A percentile compares a stretch with the other conserved stretches of the same genome.
phyloP scores from a whole-genome alignment of 2,888 invertebrate species.

The Xylota sylvarum region DNA sequence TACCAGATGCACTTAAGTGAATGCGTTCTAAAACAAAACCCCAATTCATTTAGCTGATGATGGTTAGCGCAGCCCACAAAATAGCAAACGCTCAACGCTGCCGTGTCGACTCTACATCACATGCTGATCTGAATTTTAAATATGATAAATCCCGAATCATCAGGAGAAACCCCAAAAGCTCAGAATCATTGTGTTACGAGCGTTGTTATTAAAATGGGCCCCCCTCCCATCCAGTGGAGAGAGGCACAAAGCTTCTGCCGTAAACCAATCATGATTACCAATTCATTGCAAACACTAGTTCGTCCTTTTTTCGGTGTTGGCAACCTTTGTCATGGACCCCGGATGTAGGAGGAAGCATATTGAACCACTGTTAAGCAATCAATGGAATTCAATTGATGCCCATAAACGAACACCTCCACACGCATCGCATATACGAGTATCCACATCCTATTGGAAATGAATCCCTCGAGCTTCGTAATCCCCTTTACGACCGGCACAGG shows the following conservation, averaged over 20 bases:
- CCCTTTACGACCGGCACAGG: conserved; percentile 38
- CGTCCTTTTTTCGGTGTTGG: conserved; percentile 41
- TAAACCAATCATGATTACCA: conserved; percentile 49
- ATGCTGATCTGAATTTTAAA: conserved; percentile 68
- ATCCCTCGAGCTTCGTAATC: conserved; percentile 65
- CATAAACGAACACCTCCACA: conserved; percentile 63
- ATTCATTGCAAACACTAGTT: conserved; percentile 60
- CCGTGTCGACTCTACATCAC: conserved; percentile 43
- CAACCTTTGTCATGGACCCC: conserved; percentile 64
- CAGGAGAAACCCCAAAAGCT: conserved; percentile 51
- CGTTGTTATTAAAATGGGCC: conserved; percentile 5
- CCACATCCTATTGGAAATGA: conserved; percentile 56
- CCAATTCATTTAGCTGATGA: conserved; percentile 69
- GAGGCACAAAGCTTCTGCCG: conserved; percentile 43
- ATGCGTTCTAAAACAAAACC: conserved; percentile 71
- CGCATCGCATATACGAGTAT: conserved; percentile 31
- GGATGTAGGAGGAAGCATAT: conserved; percentile 65
- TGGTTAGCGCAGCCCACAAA: conserved; percentile 56
- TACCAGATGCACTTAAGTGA: conserved; percentile 76
- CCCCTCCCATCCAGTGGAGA: background rate
- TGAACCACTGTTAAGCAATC: conserved; percentile 74
- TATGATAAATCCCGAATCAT: conserved; percentile 55
- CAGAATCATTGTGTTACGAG: background rate
- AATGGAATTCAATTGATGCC: conserved; percentile 73
- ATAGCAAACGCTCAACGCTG: conserved; percentile 42